Evolutionary conservation across 2,888 invertebrate species (phyloP).

Genomic region (Stenolophus ochropezus): DNA sequence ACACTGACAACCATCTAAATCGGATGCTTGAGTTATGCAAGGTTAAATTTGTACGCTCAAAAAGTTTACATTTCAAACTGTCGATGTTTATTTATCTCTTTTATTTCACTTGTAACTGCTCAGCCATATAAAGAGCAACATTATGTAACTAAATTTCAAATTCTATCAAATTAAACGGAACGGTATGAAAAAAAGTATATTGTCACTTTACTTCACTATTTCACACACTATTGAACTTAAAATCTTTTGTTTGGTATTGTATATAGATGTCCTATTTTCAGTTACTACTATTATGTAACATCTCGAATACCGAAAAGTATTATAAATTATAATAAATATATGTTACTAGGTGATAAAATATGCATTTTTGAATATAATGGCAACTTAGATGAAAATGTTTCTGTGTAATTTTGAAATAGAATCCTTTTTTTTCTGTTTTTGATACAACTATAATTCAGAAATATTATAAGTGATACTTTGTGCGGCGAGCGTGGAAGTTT

Average conservation of each 20-base stretch:
- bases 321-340: too few relatives aligned
- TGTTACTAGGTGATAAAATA: too few relatives aligned
- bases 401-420: too few relatives aligned
- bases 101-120: neutral
- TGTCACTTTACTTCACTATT: neutral
- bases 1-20: neutral
- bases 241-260: neutral
- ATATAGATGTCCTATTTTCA: too few relatives aligned
- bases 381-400: too few relatives aligned
- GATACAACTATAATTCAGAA: too few relatives aligned
- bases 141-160: slow-evolving; percentile 16
- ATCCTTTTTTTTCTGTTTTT: too few relatives aligned
- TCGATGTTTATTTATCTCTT: slow-evolving; percentile 19
- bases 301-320: too few relatives aligned
- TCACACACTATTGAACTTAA: neutral
- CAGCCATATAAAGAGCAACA: slow-evolving; percentile 15
- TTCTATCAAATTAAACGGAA: slow-evolving; percentile 2
- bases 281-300: too few relatives aligned
- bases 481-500: too few relatives aligned
- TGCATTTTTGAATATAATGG: too few relatives aligned
- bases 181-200: neutral
- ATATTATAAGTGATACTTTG: too few relatives aligned
- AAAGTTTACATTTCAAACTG: slow-evolving; percentile 23
- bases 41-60: slow-evolving; percentile 3
- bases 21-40: neutral